These are phyloP conservation scores for Channa striata DNA, from an alignment of 2,797 vertebrate genomes.

Conservation along the genomic window DNA sequence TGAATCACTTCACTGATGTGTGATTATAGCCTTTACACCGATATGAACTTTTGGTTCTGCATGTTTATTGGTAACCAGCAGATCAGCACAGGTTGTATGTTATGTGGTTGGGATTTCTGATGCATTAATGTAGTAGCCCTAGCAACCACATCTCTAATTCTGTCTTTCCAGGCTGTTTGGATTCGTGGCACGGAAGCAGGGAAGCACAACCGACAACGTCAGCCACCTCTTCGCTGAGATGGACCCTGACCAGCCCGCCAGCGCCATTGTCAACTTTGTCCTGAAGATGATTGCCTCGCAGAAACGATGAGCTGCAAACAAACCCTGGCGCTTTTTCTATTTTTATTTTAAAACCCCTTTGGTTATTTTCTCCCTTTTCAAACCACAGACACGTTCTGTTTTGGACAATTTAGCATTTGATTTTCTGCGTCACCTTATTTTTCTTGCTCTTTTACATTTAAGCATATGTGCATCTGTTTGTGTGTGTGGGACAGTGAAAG, in stretches of 20 bases:
- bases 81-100: no score
- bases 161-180: conserved; percentile 90
- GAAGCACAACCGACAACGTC: conserved; percentile 97
- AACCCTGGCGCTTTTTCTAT: conserved; percentile 23
- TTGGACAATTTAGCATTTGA: conserved; percentile 48
- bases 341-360: conserved; percentile 40
- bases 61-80: no score
- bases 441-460: conserved; percentile 67
- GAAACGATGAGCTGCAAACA: conserved; percentile 89
- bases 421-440: conserved; percentile 62
- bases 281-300: conserved; percentile 93
- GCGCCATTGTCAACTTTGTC: conserved; percentile 98
- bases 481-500: conserved; percentile 6
- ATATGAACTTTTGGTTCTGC: no score
- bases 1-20: no score
- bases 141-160: background rate
- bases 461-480: conserved; percentile 9
- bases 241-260: conserved; percentile 94
- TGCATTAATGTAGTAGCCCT: background rate
- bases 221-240: conserved; percentile 98
- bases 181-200: conserved; percentile 97
- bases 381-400: conserved; percentile 55
- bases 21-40: no score
- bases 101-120: background rate
- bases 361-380: conserved; percentile 52